Evolutionary conservation across 2,113 vertebrate species (phyloP), one percentile per base, ranked within the genome.

Genomic region (Coregonus clupeaformis): DNA sequence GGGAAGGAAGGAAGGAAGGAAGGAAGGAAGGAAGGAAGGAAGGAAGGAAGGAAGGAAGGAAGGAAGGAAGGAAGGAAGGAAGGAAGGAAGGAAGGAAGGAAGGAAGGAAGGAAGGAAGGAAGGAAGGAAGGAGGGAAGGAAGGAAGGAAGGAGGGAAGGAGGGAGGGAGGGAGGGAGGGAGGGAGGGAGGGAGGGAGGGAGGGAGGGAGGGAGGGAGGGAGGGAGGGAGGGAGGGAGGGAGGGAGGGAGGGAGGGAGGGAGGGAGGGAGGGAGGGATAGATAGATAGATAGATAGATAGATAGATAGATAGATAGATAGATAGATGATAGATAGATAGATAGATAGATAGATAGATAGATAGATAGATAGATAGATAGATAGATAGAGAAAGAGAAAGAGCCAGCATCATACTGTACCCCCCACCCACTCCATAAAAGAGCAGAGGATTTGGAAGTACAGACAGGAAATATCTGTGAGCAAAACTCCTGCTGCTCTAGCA

Each of bases 401-500:
- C 9, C 49, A 55, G 52, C 1, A 20, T 16, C 6, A 36, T 6
- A 42, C 6, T 11, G 36, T 42, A 42, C 36, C 36, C 6, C 36
- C 7, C 36, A 2, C 7, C 9, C 36, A 42, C 52, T 55, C 18
- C 45, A 42, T 29, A 42, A 62, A 80, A 77, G 75, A 75, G 30
- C 75, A 49, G 13, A 77, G 57, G 47, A 71, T 82, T 9, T 84
- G 12, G 16, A 57, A 80, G 49, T 78, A 81, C 30, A 49, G 60
- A 80, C 30, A 49, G 45, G 67, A 47, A 78, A 79, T 71, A 77
- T 82, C 78, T 81, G 79, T 81, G 75, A 87, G 77, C 82, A 86
- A 83, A 81, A 74, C 77, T 74, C 74, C 77, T 4, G 36, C 78
- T 5, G 36, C 7, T 75, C 77, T 69, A 57, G 42, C 63, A 22